These are phyloP conservation scores for Drosophila tani DNA, from an alignment of 1,140 invertebrate species.

Conservation along the genomic window DNA sequence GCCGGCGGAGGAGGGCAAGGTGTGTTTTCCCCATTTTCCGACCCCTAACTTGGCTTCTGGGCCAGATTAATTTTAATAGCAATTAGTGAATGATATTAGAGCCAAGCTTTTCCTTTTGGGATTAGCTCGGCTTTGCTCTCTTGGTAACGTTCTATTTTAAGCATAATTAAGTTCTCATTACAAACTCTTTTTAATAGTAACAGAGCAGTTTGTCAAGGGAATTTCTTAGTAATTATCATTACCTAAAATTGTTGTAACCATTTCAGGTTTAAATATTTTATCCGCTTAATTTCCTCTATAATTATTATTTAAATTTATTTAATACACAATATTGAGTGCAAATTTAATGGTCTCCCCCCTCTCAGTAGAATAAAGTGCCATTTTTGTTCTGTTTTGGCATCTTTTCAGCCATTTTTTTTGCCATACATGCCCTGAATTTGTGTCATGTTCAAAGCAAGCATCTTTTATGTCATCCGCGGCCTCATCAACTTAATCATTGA, in stretches of 20 bases:
- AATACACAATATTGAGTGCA: neutral
- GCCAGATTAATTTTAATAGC: conserved; percentile 39
- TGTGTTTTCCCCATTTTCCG: conserved; percentile 13
- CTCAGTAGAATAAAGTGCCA: no score
- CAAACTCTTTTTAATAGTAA: no score
- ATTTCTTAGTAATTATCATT: no score
- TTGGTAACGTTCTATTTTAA: neutral
- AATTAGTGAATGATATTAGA: conserved; percentile 21
- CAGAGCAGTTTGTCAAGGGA: no score
- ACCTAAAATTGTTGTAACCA: no score
- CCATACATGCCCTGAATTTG: conserved; percentile 15
- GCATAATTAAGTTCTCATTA: neutral
- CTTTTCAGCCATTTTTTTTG: neutral
- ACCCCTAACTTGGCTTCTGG: conserved; percentile 12
- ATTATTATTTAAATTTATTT: neutral
- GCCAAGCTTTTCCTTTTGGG: neutral
- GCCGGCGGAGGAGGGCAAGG: conserved; percentile 8
- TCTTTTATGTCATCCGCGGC: conserved; percentile 37
- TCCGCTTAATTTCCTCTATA: no score
- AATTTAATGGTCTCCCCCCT: no score
- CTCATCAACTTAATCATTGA: conserved; percentile 48
- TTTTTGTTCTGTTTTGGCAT: neutral
- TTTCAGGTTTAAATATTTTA: no score
- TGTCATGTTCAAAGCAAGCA: conserved; percentile 44
- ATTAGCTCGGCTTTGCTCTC: neutral